Evolutionary conservation across 2,888 invertebrate genomes (phyloP), one percentile per base, ranked within the genome.

Genomic region (Agrochola lychnidis): DNA sequence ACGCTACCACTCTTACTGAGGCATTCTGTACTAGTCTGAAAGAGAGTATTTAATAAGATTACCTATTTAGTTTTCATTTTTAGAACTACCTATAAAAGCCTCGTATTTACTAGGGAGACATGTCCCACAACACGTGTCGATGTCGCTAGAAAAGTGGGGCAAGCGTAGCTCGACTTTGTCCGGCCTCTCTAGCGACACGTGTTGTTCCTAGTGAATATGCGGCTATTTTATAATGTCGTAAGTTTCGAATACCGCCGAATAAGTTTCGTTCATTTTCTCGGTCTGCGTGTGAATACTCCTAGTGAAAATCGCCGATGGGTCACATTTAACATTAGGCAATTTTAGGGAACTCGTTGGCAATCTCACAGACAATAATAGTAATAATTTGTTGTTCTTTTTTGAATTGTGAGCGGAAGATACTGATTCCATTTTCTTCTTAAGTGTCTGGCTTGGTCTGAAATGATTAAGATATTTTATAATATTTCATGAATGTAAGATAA

Each of bases 361-460:
- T 78, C 70, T 86, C 42, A 80, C 86, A 45, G 78, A 70, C 84
- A 88, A 79, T n/a, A 88, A n/a, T 22, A 89, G 67, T 63, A 89
- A 57, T 10, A 88, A 62, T 42, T 80, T 82, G 16, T 64, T 70
- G 16, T 81, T 70, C 12, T 80, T 85, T 40, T 75, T 57, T 0
- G 70, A 42, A 64, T 69, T 70, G 9, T 25, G 67, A 64, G 69
- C 30, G 53, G 73, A 62, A 25, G 36, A 10, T 30, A 19, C 30
- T 25, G 68, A 71, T 56, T 72, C 74, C 25, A 66, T 62, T 61
- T 45, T 76, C 16, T 59, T 75, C 45, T 70, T 61, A 2, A 71
- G 25, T 45, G 56, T 53, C 6, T 75, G 73, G 45, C 53, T 80
- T 40, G 67, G 48, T 30, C 88, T 87, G 42, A 78, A 86, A 84